These are phyloP conservation scores for Crossaster papposus DNA, from an alignment of 53 echinoderm and acorn worm species.

Conservation along the genomic window DNA sequence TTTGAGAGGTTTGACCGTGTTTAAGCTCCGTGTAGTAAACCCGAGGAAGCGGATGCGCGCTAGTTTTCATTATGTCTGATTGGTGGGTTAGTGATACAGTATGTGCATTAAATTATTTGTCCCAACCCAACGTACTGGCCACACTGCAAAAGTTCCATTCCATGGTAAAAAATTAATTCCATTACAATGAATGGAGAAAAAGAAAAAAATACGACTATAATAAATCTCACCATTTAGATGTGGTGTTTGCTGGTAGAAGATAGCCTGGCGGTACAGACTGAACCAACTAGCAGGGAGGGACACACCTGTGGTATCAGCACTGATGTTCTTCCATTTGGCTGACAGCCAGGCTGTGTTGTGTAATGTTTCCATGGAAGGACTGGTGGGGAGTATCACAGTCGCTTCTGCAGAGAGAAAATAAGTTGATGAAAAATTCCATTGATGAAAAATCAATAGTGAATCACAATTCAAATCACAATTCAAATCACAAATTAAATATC, in stretches of 20 bases:
- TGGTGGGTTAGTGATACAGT: no score
- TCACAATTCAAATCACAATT: no score
- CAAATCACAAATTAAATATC: neutral
- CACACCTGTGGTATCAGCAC: conserved; percentile 49
- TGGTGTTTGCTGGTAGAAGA: conserved; percentile 74
- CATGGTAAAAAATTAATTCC: neutral
- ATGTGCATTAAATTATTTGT: no score
- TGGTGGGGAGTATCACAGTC: conserved; percentile 64
- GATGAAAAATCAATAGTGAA: neutral
- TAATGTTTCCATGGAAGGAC: conserved; percentile 40
- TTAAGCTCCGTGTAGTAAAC: no score
- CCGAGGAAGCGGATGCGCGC: no score
- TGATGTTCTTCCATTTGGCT: conserved; percentile 60
- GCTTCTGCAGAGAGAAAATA: conserved; percentile 54
- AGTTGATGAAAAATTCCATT: neutral
- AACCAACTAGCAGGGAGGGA: conserved; percentile 74
- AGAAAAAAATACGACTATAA: neutral
- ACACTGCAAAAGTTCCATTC: no score
- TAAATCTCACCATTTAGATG: conserved; percentile 74
- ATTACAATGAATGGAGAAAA: neutral
- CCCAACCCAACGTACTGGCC: no score
- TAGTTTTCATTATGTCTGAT: no score
- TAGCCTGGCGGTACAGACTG: conserved; percentile 71
- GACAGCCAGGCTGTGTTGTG: conserved; percentile 64
- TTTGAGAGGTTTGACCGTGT: no score